These are phyloP conservation scores for Charina bottae DNA, from an alignment of 2,113 vertebrate genomes.

Conservation along the genomic window DNA sequence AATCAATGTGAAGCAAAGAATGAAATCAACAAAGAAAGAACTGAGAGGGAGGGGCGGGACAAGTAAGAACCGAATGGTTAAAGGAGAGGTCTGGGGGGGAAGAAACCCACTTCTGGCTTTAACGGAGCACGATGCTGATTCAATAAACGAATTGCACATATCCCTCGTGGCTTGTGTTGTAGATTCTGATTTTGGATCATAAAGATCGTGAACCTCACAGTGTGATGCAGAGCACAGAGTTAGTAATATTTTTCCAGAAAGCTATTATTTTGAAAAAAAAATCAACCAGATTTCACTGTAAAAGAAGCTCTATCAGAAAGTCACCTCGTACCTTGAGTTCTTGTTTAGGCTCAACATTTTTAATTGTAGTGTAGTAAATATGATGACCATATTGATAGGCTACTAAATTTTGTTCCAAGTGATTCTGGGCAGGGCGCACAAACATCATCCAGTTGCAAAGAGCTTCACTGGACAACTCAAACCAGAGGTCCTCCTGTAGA, in stretches of 20 bases:
- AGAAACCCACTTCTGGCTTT: too few species aligned
- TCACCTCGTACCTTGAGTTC: conserved; percentile 88
- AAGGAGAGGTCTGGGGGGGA: too few species aligned
- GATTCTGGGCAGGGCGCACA: conserved; percentile 93
- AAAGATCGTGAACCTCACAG: too few species aligned
- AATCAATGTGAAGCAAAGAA: too few species aligned
- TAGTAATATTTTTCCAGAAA: background rate
- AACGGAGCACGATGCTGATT: too few species aligned
- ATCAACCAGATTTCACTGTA: background rate
- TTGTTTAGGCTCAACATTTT: conserved; percentile 96
- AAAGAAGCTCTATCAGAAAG: accelerated
- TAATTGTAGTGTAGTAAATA: conserved; percentile 96
- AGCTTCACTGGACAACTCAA: conserved; percentile 93
- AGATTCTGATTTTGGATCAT: too few species aligned
- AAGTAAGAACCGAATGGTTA: too few species aligned
- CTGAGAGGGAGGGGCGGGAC: too few species aligned
- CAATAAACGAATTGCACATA: too few species aligned
- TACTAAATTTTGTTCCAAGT: conserved; percentile 96
- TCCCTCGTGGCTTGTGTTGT: too few species aligned
- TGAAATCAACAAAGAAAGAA: too few species aligned
- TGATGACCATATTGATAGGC: conserved; percentile 96
- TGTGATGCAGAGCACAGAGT: background rate
- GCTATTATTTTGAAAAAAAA: background rate
- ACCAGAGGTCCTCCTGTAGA: conserved; percentile 87
- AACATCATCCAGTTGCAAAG: conserved; percentile 99